A percentile compares a stretch with the other conserved stretches of the same genome.
Conservation (phyloP, 2,113 vertebrate species). For the Hypocryptadius cinnamomeus region DNA sequence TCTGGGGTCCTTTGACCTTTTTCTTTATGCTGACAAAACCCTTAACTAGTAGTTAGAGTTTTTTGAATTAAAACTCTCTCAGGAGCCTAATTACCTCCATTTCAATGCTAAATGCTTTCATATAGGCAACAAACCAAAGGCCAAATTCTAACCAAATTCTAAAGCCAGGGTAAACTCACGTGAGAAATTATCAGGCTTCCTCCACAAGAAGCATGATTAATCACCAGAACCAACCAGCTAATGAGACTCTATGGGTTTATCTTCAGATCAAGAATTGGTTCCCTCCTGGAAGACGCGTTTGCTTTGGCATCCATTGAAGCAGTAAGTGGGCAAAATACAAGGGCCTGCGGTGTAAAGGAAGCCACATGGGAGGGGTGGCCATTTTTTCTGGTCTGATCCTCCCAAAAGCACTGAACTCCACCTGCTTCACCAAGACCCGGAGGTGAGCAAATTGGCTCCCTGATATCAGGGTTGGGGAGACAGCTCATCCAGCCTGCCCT, state of each 20-base stretch:
- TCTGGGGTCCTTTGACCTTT: neutral
- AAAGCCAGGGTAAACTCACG: constrained; percentile 39
- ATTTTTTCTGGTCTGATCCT: neutral
- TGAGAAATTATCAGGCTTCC: constrained; percentile 10
- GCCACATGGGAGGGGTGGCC: neutral
- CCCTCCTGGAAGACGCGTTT: neutral
- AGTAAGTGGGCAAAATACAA: constrained; percentile 2
- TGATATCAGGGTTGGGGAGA: neutral
- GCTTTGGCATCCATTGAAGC: neutral
- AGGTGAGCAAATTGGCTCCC: neutral
- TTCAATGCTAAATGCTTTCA: constrained; percentile 22
- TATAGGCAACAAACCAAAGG: constrained; percentile 19
- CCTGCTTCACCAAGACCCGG: neutral
- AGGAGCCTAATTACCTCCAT: neutral
- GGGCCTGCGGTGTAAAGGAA: neutral
- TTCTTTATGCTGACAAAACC: neutral
- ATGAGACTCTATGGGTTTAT: neutral
- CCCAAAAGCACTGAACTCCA: neutral
- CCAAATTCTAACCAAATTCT: constrained; percentile 42
- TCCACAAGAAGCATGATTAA: constrained; percentile 2
- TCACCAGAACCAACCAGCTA: neutral
- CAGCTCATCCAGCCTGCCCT: neutral
- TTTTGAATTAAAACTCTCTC: neutral
- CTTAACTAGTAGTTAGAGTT: neutral
- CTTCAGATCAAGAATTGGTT: constrained; percentile 17